Percentiles rank a stretch among this genome's conserved stretches.
These are phyloP conservation scores for Rousettus madagascariensis DNA, from an alignment of 2,797 vertebrate genomes.

Conservation along the genomic window DNA sequence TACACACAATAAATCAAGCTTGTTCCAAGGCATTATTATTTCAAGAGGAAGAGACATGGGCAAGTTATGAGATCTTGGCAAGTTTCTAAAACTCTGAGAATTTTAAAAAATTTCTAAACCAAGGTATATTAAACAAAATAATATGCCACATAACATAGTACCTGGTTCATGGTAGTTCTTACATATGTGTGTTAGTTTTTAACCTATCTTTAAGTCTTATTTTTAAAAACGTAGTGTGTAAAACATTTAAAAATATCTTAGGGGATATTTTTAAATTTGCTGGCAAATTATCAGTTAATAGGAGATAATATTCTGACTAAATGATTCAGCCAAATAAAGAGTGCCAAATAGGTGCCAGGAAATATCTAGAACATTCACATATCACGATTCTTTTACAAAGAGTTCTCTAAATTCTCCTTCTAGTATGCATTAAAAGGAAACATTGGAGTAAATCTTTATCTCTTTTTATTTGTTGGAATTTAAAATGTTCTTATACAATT, in stretches of 20 bases:
- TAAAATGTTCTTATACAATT: constrained; percentile 48
- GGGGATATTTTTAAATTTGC: constrained; percentile 19
- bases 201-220: not conserved
- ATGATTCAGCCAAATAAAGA: not conserved
- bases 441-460: not conserved
- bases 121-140: constrained; percentile 19
- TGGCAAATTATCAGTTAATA: constrained; percentile 12
- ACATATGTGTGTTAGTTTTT: not conserved
- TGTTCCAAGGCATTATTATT: constrained; percentile 52
- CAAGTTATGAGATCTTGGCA: constrained; percentile 14
- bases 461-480: constrained; percentile 21
- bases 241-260: constrained; percentile 36
- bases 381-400: not conserved
- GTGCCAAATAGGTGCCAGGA: not conserved
- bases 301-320: constrained; percentile 49
- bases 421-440: constrained; percentile 41
- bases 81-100: constrained; percentile 33
- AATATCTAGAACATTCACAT: constrained; percentile 25
- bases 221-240: not conserved
- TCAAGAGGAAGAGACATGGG: not conserved
- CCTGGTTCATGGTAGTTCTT: not conserved
- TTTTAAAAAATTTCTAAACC: constrained; percentile 12
- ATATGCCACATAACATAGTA: not conserved
- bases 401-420: constrained; percentile 45
- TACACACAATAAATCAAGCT: not conserved